These are phyloP conservation scores for Amniataba percoides DNA, from an alignment of 2,797 vertebrate genomes.

Conservation along the genomic window DNA sequence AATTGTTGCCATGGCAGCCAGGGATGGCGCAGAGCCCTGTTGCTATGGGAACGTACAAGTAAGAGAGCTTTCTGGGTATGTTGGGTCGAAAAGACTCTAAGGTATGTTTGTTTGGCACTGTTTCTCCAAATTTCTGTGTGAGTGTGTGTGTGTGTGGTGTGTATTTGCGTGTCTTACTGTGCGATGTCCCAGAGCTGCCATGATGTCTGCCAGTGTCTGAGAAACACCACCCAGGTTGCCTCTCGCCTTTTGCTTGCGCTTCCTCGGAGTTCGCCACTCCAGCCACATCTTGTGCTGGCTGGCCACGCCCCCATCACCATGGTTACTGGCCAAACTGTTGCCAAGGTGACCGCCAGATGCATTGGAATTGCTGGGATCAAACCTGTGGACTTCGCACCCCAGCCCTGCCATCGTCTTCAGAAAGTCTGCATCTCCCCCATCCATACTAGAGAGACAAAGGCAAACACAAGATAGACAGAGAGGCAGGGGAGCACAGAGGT, in stretches of 20 bases:
- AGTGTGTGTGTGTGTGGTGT: conserved; percentile 27
- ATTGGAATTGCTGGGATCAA: conserved; percentile 81
- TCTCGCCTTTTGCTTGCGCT: conserved; percentile 62
- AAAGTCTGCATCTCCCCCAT: conserved; percentile 80
- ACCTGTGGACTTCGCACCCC: conserved; percentile 85
- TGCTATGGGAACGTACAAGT: conserved; percentile 83
- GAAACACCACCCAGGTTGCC: conserved; percentile 73
- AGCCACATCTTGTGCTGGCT: conserved; percentile 84
- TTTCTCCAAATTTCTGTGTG: conserved; percentile 54
- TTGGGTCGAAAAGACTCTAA: conserved; percentile 74
- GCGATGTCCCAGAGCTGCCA: conserved; percentile 83
- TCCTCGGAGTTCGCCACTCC: conserved; percentile 81
- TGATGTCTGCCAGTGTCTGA: conserved; percentile 82
- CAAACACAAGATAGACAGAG: conserved; percentile 48
- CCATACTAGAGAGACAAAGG: conserved; percentile 77
- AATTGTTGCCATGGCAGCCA: conserved; percentile 86
- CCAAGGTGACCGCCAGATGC: conserved; percentile 77
- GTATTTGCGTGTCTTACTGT: conserved; percentile 68
- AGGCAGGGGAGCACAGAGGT: conserved; percentile 50
- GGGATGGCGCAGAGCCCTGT: conserved; percentile 85
- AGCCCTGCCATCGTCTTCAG: conserved; percentile 74
- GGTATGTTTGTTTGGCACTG: conserved; percentile 75
- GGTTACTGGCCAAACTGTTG: conserved; percentile 80
- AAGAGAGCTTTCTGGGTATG: conserved; percentile 76
- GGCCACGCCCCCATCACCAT: conserved; percentile 70